Evolutionary conservation across 2,888 invertebrate species (phyloP), one percentile per base, ranked within the genome.

Genomic region (Cyrtodaria siliqua): DNA sequence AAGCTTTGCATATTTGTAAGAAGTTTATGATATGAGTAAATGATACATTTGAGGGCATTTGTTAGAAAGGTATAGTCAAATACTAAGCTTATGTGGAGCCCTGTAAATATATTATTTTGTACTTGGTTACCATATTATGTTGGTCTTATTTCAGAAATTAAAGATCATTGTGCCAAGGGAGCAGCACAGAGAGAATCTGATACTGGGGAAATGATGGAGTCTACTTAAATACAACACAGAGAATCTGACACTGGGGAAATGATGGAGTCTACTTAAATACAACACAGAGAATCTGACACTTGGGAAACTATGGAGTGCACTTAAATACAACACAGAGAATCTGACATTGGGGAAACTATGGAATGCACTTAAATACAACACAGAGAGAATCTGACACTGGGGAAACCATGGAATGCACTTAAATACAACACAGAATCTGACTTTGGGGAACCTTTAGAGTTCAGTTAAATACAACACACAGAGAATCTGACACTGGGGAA

Each of bases 241-340:
- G 85, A 84, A 27, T 55, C 64, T 12, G 88, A 87, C 12, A 87
- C 88, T 2, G 88, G 88, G 26, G 87, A 88, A 38, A 55, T 50
- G 8, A 68, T 68, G 68, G 72, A 72, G 16, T 38, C 9, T 38
- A 38, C 40, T 12, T 38, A 38, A n/a, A n/a, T n/a, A n/a, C n/a
- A n/a, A 23, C 59, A 44, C 12, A 77, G 33, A 57, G 85, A 84
- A 27, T 55, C 64, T 12, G 88, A 87, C 12, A 87, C 88, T 2
- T 87, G 88, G 26, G 87, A 88, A 38, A 55, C 55, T 12, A 68
- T 68, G 68, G 72, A 72, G 16, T 38, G 40, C 16, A 38, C 40
- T 12, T 38, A 38, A n/a, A n/a, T n/a, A n/a, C n/a, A n/a, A 23
- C 59, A 44, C 12, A 77, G 33, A 57, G 85, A 84, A 27, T 55